phyloP scores from a whole-genome alignment of 2,113 vertebrate species.

The human region DNA sequence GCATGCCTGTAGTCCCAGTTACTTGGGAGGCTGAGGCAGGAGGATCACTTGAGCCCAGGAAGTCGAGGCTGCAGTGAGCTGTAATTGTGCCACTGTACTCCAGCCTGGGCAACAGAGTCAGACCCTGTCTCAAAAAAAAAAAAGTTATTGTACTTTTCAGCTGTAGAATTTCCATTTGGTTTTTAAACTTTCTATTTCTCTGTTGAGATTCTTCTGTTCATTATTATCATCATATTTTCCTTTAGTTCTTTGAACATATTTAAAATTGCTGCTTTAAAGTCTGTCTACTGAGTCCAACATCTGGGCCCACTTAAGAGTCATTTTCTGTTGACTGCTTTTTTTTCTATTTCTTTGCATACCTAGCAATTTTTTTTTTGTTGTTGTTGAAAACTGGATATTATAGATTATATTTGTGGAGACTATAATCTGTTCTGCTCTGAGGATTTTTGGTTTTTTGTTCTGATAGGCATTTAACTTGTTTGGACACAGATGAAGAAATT shows the following conservation, averaged over 20 bases:
- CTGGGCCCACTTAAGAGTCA: neutral
- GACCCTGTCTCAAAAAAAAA: too few species aligned
- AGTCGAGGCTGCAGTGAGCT: too few species aligned
- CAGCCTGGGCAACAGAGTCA: too few species aligned
- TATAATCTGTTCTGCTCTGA: neutral
- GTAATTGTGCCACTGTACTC: too few species aligned
- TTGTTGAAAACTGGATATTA: neutral
- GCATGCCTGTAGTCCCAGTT: too few species aligned
- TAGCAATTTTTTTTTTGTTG: neutral
- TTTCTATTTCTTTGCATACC: neutral
- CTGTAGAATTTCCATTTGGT: neutral
- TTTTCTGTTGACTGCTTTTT: neutral
- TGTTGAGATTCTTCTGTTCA: neutral
- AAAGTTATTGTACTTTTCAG: neutral
- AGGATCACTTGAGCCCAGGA: too few species aligned
- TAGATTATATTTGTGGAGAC: neutral
- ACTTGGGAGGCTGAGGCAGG: too few species aligned
- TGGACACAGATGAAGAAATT: neutral
- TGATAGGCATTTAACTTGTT: neutral
- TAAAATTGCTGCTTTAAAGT: neutral
- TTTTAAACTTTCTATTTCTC: neutral
- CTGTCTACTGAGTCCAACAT: neutral
- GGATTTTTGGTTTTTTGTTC: neutral
- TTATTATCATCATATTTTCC: neutral
- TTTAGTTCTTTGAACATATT: neutral